Percentiles rank a stretch among this genome's conserved stretches.
phyloP scores from a whole-genome alignment of 2,113 vertebrate species.

The Rhinichthys klamathensis region DNA sequence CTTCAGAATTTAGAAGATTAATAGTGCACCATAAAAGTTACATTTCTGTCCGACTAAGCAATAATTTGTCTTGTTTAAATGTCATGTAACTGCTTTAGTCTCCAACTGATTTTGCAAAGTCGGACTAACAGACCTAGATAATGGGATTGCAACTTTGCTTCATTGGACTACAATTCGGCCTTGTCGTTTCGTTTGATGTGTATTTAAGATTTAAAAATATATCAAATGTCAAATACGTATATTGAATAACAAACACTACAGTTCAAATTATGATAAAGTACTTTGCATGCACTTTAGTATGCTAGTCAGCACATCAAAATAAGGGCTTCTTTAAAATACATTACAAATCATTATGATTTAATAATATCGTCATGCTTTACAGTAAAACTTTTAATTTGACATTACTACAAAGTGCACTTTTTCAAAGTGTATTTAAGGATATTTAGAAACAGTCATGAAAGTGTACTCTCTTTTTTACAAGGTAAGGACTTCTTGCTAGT shows the following conservation, averaged over 20 bases:
- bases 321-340: background rate
- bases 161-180: background rate
- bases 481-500: background rate
- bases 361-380: background rate
- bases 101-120: background rate
- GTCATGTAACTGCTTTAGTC: background rate
- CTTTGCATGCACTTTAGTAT: background rate
- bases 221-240: background rate
- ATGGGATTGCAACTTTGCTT: background rate
- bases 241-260: background rate
- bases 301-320: background rate
- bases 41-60: background rate
- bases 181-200: background rate
- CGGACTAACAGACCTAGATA: background rate
- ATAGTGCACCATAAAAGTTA: slow-evolving; percentile 9
- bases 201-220: too few relatives aligned
- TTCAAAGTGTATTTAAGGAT: too few relatives aligned
- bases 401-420: background rate
- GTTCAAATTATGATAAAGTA: background rate
- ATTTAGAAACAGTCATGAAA: background rate
- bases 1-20: background rate
- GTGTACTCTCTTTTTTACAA: background rate
- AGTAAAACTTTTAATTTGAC: background rate
- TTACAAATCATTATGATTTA: background rate
- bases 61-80: slow-evolving; percentile 21